phyloP scores from a whole-genome alignment of 1,140 invertebrate genomes.

The Nephotettix cincticeps region DNA sequence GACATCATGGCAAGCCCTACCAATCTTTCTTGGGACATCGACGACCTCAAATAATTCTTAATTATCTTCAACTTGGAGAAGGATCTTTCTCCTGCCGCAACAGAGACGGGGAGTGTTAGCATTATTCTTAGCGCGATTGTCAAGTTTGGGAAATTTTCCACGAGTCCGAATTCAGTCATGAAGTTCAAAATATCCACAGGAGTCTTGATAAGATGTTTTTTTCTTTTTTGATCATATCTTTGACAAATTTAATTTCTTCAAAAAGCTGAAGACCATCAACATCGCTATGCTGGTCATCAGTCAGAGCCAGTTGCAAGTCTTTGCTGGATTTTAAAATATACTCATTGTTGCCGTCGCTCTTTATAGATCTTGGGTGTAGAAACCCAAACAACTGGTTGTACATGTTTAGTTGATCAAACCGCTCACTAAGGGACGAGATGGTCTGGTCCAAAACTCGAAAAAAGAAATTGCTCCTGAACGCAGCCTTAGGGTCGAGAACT shows the following conservation, averaged over 20 bases:
- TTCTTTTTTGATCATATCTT: background rate
- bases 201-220: background rate
- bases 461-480: slow-evolving; percentile 24
- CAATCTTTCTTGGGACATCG: background rate
- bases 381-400: slow-evolving; percentile 4
- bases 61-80: background rate
- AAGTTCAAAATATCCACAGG: background rate
- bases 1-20: background rate
- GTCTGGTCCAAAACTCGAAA: slow-evolving; percentile 21
- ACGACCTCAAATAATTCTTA: slow-evolving; percentile 6
- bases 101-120: background rate
- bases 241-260: background rate
- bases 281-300: background rate
- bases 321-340: background rate
- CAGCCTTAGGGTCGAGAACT: background rate
- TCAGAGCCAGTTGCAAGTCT: background rate
- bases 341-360: background rate
- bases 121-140: background rate
- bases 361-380: background rate
- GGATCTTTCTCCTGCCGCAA: background rate
- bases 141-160: background rate
- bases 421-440: background rate
- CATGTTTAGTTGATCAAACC: background rate
- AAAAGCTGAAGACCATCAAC: slow-evolving; percentile 1
- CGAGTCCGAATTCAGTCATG: background rate